Conservation (phyloP, 2,797 vertebrate genomes). For the Chaetodon trifasciatus region DNA sequence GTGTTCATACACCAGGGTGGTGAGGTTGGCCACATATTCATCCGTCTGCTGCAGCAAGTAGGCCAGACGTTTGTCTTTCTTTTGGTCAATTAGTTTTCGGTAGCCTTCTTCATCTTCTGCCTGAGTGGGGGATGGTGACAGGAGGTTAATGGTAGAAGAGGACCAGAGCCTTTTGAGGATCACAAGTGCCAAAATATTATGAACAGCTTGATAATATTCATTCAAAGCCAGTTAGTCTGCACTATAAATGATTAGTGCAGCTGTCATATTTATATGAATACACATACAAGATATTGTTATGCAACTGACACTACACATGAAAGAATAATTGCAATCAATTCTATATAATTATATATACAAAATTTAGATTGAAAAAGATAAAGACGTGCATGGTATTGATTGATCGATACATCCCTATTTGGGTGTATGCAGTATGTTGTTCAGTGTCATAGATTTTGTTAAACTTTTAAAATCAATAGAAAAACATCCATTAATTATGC, state of each 20-base stretch:
- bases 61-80: constrained; percentile 97
- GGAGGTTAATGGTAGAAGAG: constrained; percentile 1
- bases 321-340: too few relatives aligned
- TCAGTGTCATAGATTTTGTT: neutral
- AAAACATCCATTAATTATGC: neutral
- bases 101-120: constrained; percentile 99
- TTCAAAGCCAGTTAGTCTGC: neutral
- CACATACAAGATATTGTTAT: too few relatives aligned
- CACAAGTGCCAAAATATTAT: neutral
- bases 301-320: too few relatives aligned
- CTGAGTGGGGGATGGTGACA: constrained; percentile 69
- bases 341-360: too few relatives aligned
- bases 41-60: constrained; percentile 97
- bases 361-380: too few relatives aligned
- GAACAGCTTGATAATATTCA: neutral
- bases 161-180: neutral
- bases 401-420: neutral
- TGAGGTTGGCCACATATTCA: constrained; percentile 97
- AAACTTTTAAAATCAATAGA: neutral
- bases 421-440: neutral
- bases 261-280: too few relatives aligned
- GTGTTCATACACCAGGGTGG: constrained; percentile 96
- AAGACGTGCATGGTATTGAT: too few relatives aligned
- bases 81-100: constrained; percentile 96
- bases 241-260: too few relatives aligned